Base-by-base conservation (phyloP, 2,113 vertebrate species). In the Pachypanchax playfairii region DNA sequence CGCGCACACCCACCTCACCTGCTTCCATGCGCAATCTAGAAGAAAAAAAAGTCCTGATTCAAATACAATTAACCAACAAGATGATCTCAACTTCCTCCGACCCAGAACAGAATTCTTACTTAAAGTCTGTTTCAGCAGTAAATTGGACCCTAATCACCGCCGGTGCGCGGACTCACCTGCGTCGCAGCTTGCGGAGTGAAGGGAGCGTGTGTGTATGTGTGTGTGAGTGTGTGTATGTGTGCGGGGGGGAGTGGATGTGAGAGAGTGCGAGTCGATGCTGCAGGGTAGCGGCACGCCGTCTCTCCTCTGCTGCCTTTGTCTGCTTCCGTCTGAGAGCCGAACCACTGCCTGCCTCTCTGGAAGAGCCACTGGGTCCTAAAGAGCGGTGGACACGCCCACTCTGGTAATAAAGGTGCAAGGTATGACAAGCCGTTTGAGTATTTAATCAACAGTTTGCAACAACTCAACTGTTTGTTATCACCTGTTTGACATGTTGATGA, bases 361-460 rank as follows among this genome's bases (percentile, higher is more conserved):
- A 62, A 53, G 48, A 71, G 71, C 87, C 75, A 76, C 91, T 85
- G 89, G 91, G 91, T 92, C 91, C 90, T 91, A 92, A 79, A 85
- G 65, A 26, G 8, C 28, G 1, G 33, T 21, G 74, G 75, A 75
- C 65, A 70, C 79, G 83, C 85, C 87, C 82, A 87, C 83, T 9
- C 56, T 15, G 63, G 69, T 20, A 49, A 51, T 28, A 21, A 0
- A 46, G 72, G 79, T 77, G 55, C 51, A 17, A 17, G 20, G 29
- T 10, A 31, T 31, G 7, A 31, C 11, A 31, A 7, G 11, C 29
- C 3, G 11, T 10, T 31, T 3, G 11, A 31, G 29, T 31, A 6
- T n/a, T n/a, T n/a, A n/a, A n/a, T n/a, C n/a, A n/a, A n/a, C n/a
- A n/a, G n/a, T n/a, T n/a, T n/a, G n/a, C n/a, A n/a, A n/a, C n/a